Evolutionary conservation across 1,140 invertebrate species (phyloP), one percentile per base, ranked within the genome.

Genomic region (Drosophila erecta): DNA sequence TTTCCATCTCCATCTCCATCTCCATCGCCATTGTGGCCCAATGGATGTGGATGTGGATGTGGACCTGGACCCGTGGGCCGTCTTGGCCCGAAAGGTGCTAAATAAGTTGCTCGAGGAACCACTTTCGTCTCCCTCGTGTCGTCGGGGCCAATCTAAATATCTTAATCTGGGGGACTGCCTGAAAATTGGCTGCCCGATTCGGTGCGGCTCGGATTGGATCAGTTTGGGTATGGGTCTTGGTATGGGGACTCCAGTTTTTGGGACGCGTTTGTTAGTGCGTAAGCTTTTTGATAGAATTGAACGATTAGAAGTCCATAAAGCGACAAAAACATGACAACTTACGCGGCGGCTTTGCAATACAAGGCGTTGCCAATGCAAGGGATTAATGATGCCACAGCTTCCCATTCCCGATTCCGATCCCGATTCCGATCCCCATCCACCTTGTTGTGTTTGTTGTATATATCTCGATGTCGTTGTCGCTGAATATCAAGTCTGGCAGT

Each of bases 251-350:
- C 46, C 38, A 27, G 62, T 54, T 76, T 71, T 75, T 75, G 86
- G 81, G 67, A 81, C 46, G 27, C 78, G 79, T 89, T 90, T 89
- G 85, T 90, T 89, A 79, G 86, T 91, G 85, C 83, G 90, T 91
- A 85, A 91, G 90, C 90, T 91, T 91, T 90, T 90, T 91, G 90
- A 91, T 91, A 90, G 90, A 91, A 91, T 91, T 84, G 90, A 89
- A 84, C 90, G 90, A 91, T 91, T 91, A 91, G 90, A 91, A 91
- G 90, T 91, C 90, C 86, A 91, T 91, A 91, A 91, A 91, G 90
- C 90, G 90, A 91, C 90, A 90, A 91, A 85, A 91, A 91, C 90
- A 91, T 91, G 90, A 91, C 90, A 91, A 90, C 83, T 91, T 86
- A 79, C 87, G 79, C 84, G 72, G 72, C 72, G 53, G 60, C 60